Evolutionary conservation across 2,888 invertebrate species (phyloP), one percentile per base, ranked within the genome.

Genomic region (Caenorhabditis angaria): DNA sequence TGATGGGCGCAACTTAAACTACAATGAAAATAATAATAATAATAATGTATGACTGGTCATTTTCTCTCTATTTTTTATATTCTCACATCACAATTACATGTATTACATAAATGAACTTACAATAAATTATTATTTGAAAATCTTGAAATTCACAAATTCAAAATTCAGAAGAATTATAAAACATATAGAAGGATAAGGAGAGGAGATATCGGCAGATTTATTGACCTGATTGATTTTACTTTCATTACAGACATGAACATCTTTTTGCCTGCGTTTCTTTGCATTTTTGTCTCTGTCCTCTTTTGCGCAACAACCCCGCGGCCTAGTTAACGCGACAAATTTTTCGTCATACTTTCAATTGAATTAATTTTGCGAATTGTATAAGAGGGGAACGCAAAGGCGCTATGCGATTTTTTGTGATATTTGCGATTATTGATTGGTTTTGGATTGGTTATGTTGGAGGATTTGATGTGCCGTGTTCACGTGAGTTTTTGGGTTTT

Each of bases 391-490:
- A n/a, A n/a, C n/a, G n/a, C n/a, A n/a, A n/a, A n/a, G n/a, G n/a
- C n/a, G n/a, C n/a, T n/a, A 41, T 41, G 41, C 41, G 41, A 41
- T 54, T 54, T 27, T 54, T 54, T 25, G 8, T 54, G 24, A 24
- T 54, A 14, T 60, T 66, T 69, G 51, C 65, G 59, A 62, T 65
- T 77, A 77, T 77, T 67, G 72, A 75, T 76, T 61, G 60, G 63
- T 59, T 65, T 55, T 55, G 29, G 56, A 62, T 47, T n/a, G n/a
- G n/a, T n/a, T n/a, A n/a, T n/a, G n/a, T n/a, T n/a, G n/a, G n/a
- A n/a, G 65, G 55, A 22, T 73, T 86, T 66, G 85, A 85, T 67
- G 86, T 87, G 22, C 86, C 86, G 12, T 86, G 86, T 70, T 82
- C 86, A 57, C 86, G 86, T 86, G 74, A 80, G 82, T 76, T 53